Percentiles rank a stretch among this genome's conserved stretches.
Conservation (phyloP, 1,140 invertebrate species). For the Caenorhabditis inopinata region DNA sequence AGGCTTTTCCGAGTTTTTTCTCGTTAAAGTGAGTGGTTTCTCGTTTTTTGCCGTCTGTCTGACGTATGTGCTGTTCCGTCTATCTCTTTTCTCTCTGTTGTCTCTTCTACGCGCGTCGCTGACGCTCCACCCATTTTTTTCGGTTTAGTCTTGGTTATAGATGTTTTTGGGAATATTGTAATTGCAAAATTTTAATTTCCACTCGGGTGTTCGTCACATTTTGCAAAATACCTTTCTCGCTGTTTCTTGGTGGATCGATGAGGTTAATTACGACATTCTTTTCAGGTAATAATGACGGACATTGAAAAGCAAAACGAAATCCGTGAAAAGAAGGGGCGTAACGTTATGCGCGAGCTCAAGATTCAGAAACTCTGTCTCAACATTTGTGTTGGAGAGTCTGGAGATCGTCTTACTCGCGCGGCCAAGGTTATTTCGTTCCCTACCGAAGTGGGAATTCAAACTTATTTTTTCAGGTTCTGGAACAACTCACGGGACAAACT, state of each 20-base stretch:
- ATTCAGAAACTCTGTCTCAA: constrained; percentile 97
- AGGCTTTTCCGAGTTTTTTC: not conserved
- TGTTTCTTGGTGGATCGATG: too few relatives aligned
- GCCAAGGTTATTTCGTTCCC: constrained; percentile 77
- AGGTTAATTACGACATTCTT: too few relatives aligned
- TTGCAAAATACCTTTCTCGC: too few relatives aligned
- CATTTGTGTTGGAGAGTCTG: constrained; percentile 99
- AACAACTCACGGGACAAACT: constrained; percentile 96
- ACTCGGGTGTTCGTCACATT: too few relatives aligned
- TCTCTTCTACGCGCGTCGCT: not conserved
- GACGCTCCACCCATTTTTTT: not conserved
- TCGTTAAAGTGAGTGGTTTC: not conserved
- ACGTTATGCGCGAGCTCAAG: constrained; percentile 92
- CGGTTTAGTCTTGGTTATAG: not conserved
- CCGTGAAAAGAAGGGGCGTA: constrained; percentile 81
- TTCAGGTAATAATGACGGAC: constrained; percentile 53
- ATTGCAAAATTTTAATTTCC: not conserved
- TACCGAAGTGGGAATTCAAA: constrained; percentile 2
- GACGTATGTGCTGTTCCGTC: not conserved
- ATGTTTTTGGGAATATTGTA: not conserved
- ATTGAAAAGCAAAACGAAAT: constrained; percentile 61
- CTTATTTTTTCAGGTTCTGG: constrained; percentile 78
- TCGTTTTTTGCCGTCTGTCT: not conserved
- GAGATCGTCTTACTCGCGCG: constrained; percentile 91
- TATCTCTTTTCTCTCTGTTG: constrained; percentile 10